Percentiles rank a stretch among this genome's conserved stretches.
phyloP scores from a whole-genome alignment of 1,140 invertebrate species.

The Drosophila bipectinata region DNA sequence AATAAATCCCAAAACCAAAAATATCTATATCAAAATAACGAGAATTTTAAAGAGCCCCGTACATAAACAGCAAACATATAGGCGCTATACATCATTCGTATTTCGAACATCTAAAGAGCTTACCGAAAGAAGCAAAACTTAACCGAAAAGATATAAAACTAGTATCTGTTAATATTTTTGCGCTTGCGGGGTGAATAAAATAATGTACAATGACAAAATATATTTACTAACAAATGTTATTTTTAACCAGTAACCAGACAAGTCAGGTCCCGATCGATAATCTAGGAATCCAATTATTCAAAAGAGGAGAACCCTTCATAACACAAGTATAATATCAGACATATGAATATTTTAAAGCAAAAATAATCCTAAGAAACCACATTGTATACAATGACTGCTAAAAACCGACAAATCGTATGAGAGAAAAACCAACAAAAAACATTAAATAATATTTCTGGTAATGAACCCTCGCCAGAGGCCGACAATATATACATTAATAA shows the following conservation, averaged over 20 bases:
- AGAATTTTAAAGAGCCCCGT: conserved; percentile 64
- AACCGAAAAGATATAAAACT: conserved; percentile 29
- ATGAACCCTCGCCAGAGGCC: conserved; percentile 56
- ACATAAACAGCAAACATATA: conserved; percentile 37
- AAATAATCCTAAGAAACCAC: conserved; percentile 45
- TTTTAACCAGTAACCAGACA: conserved; percentile 38
- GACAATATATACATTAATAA: conserved; percentile 67
- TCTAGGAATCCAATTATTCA: conserved; percentile 48
- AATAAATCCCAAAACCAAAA: conserved; percentile 45
- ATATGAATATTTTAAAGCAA: conserved; percentile 59
- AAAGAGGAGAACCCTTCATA: conserved; percentile 38
- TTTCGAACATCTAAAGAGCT: conserved; percentile 71
- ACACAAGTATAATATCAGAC: conserved; percentile 58
- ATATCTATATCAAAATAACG: conserved; percentile 57
- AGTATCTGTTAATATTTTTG: conserved; percentile 62
- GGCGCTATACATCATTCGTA: conserved; percentile 53
- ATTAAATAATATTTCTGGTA: conserved; percentile 35
- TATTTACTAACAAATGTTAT: conserved; percentile 57
- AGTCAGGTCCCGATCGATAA: conserved; percentile 16
- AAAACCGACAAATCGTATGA: conserved; percentile 59
- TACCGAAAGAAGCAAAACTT: conserved; percentile 48
- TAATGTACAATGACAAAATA: conserved; percentile 42
- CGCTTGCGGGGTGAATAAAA: conserved; percentile 47
- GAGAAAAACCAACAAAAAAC: conserved; percentile 19
- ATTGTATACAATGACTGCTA: conserved; percentile 68